phyloP scores from a whole-genome alignment of 2,888 invertebrate genomes.

The Ischnus inquisitorius region DNA sequence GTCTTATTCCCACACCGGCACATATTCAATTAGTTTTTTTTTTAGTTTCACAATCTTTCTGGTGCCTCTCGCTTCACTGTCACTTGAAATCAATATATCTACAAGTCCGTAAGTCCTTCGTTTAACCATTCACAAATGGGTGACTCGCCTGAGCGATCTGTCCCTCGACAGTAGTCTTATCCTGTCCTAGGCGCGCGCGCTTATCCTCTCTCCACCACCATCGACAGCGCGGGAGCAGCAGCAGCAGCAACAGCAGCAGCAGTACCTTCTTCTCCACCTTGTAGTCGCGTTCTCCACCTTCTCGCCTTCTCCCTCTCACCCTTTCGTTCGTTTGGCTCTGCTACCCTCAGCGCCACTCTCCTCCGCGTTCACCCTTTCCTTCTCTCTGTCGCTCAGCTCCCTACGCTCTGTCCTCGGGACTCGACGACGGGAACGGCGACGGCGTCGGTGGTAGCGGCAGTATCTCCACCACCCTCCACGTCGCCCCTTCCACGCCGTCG shows the following conservation, averaged over 20 bases:
- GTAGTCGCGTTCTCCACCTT: conserved; percentile 69
- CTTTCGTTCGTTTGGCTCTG: conserved; percentile 19
- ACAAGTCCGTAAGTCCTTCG: background rate
- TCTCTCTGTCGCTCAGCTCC: conserved; percentile 34
- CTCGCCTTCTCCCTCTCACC: conserved; percentile 58
- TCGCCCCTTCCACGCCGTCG: conserved; percentile 73
- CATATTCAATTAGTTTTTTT: background rate
- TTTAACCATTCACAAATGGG: background rate
- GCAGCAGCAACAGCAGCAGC: conserved; percentile 57
- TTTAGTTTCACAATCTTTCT: background rate
- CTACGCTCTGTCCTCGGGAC: conserved; percentile 48
- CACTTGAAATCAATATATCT: background rate
- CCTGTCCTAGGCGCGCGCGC: conserved; percentile 76
- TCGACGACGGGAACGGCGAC: conserved; percentile 68
- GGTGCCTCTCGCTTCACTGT: background rate
- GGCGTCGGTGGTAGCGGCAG: conserved; percentile 65
- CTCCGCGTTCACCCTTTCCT: conserved; percentile 56
- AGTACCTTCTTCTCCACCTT: conserved; percentile 68
- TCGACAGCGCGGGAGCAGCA: conserved; percentile 56
- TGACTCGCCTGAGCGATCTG: conserved; percentile 75
- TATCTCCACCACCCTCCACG: conserved; percentile 70
- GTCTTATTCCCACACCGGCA: background rate
- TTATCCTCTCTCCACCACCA: conserved; percentile 28
- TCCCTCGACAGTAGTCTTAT: conserved; percentile 78
- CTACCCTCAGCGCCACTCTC: conserved; percentile 46